Conservation (phyloP, 2,888 invertebrate species). For the Diaperis boleti region DNA sequence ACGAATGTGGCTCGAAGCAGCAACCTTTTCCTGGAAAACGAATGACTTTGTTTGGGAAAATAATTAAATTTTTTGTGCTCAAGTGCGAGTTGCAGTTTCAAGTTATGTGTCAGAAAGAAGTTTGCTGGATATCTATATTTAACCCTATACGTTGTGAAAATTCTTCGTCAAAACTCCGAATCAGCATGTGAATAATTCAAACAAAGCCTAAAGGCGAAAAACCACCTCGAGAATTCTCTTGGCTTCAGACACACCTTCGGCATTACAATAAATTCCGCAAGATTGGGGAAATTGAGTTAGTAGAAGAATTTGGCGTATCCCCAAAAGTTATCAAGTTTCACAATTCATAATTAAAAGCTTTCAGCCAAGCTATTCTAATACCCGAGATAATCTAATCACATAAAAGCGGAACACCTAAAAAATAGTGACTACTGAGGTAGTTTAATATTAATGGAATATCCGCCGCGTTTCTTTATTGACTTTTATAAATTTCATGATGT, state of each 20-base stretch:
- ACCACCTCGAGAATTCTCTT: not conserved
- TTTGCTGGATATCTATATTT: too few relatives aligned
- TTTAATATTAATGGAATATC: too few relatives aligned
- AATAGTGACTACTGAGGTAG: too few relatives aligned
- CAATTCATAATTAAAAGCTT: conserved; percentile 17
- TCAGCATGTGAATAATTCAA: not conserved
- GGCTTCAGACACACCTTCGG: not conserved
- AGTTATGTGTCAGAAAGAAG: too few relatives aligned
- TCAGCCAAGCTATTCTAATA: conserved; percentile 3
- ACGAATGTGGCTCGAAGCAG: too few relatives aligned
- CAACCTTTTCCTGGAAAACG: too few relatives aligned
- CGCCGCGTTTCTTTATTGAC: too few relatives aligned
- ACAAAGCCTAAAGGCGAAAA: not conserved
- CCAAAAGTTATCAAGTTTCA: conserved; percentile 8
- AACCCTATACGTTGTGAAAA: too few relatives aligned
- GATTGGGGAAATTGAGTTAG: not conserved
- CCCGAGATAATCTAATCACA: conserved; percentile 4
- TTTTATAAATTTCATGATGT: too few relatives aligned
- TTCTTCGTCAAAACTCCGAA: not conserved
- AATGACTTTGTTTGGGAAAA: too few relatives aligned
- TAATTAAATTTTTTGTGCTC: too few relatives aligned
- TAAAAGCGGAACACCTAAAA: conserved; percentile 6
- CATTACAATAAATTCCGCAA: conserved; percentile 8
- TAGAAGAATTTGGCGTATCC: not conserved
- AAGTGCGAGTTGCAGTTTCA: too few relatives aligned